Evolutionary conservation across 1,140 invertebrate species (phyloP).

Genomic region (Ditylenchus dipsaci): DNA sequence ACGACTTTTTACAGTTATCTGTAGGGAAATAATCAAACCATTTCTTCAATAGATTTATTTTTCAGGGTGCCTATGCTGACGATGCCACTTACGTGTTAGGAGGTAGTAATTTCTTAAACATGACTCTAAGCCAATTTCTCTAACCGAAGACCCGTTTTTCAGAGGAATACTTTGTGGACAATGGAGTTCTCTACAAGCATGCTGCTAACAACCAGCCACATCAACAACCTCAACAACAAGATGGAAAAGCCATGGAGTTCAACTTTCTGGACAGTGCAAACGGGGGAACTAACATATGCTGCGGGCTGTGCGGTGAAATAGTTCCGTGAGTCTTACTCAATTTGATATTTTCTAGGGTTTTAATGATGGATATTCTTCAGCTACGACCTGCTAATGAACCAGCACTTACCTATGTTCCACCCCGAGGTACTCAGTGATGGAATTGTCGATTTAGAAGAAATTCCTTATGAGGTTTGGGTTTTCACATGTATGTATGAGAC

Average conservation of each 20-base stretch:
- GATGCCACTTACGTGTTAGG: neutral
- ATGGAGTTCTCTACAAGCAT: slow-evolving; percentile 24
- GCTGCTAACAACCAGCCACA: neutral
- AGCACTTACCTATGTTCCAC: slow-evolving; percentile 52
- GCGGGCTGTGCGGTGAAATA: slow-evolving; percentile 55
- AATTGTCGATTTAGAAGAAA: slow-evolving; percentile 48
- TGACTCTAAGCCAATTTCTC: neutral
- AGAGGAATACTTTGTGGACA: slow-evolving; percentile 26
- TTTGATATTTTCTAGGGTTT: no score
- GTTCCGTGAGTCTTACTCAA: slow-evolving; percentile 19
- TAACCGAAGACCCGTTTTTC: neutral
- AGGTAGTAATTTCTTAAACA: no score
- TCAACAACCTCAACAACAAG: neutral
- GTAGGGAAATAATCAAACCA: no score
- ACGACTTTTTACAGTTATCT: no score
- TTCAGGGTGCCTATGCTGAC: slow-evolving; percentile 6
- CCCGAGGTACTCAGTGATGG: slow-evolving; percentile 49
- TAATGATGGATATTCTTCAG: no score
- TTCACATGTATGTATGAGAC: slow-evolving; percentile 24
- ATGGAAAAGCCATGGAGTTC: neutral
- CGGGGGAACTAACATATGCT: slow-evolving; percentile 44
- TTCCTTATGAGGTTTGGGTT: slow-evolving; percentile 52
- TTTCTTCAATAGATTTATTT: neutral
- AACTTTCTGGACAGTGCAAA: neutral
- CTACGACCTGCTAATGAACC: slow-evolving; percentile 48